These are phyloP conservation scores for Ennomos quercinarius DNA, from an alignment of 2,888 invertebrate genomes.

Conservation along the genomic window DNA sequence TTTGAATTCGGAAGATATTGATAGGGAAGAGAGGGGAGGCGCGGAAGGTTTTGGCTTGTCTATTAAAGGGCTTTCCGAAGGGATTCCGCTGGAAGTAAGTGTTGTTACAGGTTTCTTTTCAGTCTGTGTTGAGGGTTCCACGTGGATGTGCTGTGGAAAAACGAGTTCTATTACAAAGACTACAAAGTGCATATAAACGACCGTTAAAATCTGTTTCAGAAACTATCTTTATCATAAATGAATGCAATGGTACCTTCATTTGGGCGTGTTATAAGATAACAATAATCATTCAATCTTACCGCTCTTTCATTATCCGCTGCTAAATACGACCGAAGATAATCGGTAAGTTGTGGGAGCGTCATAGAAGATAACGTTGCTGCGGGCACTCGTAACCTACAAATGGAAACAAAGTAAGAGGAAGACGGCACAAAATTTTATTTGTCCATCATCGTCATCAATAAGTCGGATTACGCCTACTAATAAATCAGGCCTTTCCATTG, in stretches of 20 bases:
- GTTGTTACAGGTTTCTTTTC: constrained; percentile 52
- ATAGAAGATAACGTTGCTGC: constrained; percentile 92
- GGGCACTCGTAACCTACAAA: constrained; percentile 87
- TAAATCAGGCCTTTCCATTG: no score
- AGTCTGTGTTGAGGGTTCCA: constrained; percentile 58
- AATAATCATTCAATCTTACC: constrained; percentile 50
- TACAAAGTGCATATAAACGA: no score
- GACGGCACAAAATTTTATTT: background rate
- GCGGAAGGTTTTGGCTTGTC: constrained; percentile 44
- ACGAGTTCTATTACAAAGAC: background rate
- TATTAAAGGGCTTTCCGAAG: constrained; percentile 21
- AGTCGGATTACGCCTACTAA: no score
- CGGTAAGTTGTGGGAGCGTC: constrained; percentile 94
- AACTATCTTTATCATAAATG: no score
- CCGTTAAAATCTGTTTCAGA: no score
- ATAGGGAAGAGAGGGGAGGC: constrained; percentile 39
- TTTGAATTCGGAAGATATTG: constrained; percentile 60
- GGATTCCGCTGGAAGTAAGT: constrained; percentile 39
- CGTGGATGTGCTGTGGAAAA: constrained; percentile 69
- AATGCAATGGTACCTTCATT: no score
- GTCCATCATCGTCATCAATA: no score
- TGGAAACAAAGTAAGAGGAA: background rate
- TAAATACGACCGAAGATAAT: constrained; percentile 88
- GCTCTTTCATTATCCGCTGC: constrained; percentile 76
- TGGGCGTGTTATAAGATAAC: no score